phyloP scores from a whole-genome alignment of 2,888 invertebrate genomes.

The Osmoderma eremita region DNA sequence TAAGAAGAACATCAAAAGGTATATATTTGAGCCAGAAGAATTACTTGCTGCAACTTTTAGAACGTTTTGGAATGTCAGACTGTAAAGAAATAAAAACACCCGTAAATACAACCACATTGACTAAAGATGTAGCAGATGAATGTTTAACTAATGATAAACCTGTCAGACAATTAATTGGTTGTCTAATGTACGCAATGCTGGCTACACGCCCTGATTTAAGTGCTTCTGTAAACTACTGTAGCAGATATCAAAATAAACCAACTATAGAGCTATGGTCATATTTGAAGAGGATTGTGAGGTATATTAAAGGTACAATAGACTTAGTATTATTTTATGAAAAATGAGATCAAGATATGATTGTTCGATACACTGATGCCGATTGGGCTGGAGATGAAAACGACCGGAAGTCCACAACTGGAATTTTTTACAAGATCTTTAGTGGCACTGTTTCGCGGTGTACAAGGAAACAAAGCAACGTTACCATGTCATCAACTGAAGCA shows the following conservation, averaged over 20 bases:
- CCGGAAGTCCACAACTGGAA: conserved; percentile 55
- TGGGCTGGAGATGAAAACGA: conserved; percentile 51
- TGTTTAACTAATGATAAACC: no score
- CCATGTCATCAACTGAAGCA: conserved; percentile 56
- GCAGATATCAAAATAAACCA: conserved; percentile 1
- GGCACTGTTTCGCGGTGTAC: conserved; percentile 53
- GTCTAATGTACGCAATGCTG: no score
- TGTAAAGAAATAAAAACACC: no score
- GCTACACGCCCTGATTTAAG: no score
- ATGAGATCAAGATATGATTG: conserved; percentile 28
- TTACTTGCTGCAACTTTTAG: no score
- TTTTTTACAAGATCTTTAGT: conserved; percentile 50
- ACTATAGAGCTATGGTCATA: conserved; percentile 28
- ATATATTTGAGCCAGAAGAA: no score
- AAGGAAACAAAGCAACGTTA: conserved; percentile 53
- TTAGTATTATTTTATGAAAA: conserved; percentile 36
- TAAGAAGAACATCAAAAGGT: no score
- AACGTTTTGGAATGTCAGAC: no score
- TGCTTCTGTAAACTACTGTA: no score
- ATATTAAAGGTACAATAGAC: conserved; percentile 44
- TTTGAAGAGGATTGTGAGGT: conserved; percentile 46
- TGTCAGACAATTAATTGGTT: no score
- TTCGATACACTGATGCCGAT: conserved; percentile 53
- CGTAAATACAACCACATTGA: no score
- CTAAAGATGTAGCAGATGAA: no score